Conservation (phyloP, 2,888 invertebrate genomes). For the Parochlus steinenii region DNA sequence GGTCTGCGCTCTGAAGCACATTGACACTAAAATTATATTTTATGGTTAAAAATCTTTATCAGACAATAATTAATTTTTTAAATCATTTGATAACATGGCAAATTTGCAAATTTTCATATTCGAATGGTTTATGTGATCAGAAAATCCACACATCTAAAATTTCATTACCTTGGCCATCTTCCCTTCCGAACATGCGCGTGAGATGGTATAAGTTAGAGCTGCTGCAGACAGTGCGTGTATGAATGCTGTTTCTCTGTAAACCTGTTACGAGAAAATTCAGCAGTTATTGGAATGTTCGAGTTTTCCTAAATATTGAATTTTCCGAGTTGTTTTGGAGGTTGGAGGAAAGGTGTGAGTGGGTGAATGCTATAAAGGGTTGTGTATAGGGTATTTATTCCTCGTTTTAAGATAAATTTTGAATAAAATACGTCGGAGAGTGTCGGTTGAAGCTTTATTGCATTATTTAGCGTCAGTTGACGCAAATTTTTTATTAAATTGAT, state of each 20-base stretch:
- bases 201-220: slow-evolving; percentile 52
- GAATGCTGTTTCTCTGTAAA: slow-evolving; percentile 55
- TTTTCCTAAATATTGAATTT: slow-evolving; percentile 1
- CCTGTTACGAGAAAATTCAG: slow-evolving; percentile 25
- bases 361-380: too few relatives aligned
- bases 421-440: too few relatives aligned
- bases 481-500: too few relatives aligned
- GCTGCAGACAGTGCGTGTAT: slow-evolving; percentile 54
- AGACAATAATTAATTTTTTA: neutral
- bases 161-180: slow-evolving; percentile 40
- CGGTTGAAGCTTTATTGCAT: too few relatives aligned
- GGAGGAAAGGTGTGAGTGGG: too few relatives aligned
- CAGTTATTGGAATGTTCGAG: slow-evolving; percentile 12
- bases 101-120: neutral
- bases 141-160: neutral
- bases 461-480: too few relatives aligned
- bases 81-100: neutral
- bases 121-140: neutral
- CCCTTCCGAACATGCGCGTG: slow-evolving; percentile 54
- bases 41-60: neutral
- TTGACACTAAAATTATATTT: too few relatives aligned
- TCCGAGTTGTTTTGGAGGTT: neutral
- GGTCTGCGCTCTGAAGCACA: slow-evolving; percentile 30
- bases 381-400: too few relatives aligned
- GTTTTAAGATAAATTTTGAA: too few relatives aligned